Evolutionary conservation across 2,113 vertebrate genomes (phyloP).

Genomic region (Sula dactylatra): DNA sequence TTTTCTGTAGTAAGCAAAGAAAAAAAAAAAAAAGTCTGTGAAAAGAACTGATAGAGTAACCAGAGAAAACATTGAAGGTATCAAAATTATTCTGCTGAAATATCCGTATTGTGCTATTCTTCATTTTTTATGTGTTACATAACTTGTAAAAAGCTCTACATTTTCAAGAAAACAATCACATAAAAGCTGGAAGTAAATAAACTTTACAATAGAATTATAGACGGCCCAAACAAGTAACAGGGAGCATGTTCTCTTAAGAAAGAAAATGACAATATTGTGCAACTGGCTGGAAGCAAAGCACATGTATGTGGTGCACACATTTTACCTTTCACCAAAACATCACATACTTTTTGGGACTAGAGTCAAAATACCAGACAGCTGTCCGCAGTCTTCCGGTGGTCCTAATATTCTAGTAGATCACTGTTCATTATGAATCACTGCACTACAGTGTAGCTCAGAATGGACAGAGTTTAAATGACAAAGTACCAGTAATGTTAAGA

Average conservation of each 20-base stretch:
- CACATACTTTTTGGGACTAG: background rate
- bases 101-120: background rate
- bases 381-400: background rate
- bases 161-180: background rate
- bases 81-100: slow-evolving; percentile 16
- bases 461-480: background rate
- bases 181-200: background rate
- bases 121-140: background rate
- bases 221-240: background rate
- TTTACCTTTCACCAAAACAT: background rate
- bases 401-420: background rate
- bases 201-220: background rate
- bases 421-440: background rate
- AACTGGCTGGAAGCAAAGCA: background rate
- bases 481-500: background rate
- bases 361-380: background rate
- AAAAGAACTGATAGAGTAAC: slow-evolving; percentile 56
- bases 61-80: background rate
- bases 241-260: background rate
- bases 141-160: background rate
- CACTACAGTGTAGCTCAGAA: accelerated
- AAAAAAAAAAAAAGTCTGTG: background rate
- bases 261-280: background rate
- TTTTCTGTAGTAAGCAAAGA: slow-evolving; percentile 69
- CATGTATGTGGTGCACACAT: accelerated